Conservation (phyloP, 1,140 invertebrate genomes). For the Bombus pyrosoma region DNA sequence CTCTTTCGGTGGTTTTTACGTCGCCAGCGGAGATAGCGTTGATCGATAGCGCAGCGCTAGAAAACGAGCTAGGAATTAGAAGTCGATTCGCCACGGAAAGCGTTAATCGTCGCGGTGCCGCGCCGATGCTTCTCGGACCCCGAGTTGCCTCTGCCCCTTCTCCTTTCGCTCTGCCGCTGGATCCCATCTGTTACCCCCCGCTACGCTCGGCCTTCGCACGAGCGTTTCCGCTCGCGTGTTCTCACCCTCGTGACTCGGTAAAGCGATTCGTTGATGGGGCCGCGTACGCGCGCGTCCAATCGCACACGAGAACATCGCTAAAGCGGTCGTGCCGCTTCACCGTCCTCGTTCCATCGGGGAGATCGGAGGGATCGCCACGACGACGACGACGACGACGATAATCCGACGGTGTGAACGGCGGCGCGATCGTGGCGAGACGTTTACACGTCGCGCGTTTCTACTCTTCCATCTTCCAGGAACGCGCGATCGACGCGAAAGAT, state of each 20-base stretch:
- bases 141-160: background rate
- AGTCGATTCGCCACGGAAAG: slow-evolving; percentile 55
- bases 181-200: slow-evolving; percentile 29
- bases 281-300: slow-evolving; percentile 18
- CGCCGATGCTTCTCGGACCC: slow-evolving; percentile 16
- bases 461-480: no score
- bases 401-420: no score
- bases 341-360: no score
- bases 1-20: background rate
- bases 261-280: slow-evolving; percentile 36
- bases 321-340: background rate
- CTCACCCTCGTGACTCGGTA: slow-evolving; percentile 52
- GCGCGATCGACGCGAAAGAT: no score
- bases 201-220: slow-evolving; percentile 19
- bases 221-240: slow-evolving; percentile 40
- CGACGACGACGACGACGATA: no score
- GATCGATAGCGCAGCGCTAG: background rate
- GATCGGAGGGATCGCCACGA: no score
- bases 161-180: background rate
- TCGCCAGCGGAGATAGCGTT: no score
- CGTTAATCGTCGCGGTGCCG: slow-evolving; percentile 58
- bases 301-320: slow-evolving; percentile 47
- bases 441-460: no score
- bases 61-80: slow-evolving; percentile 63
- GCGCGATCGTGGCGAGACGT: no score